Base-by-base conservation (phyloP, 2,797 vertebrate species). In the Danio kyathit region DNA sequence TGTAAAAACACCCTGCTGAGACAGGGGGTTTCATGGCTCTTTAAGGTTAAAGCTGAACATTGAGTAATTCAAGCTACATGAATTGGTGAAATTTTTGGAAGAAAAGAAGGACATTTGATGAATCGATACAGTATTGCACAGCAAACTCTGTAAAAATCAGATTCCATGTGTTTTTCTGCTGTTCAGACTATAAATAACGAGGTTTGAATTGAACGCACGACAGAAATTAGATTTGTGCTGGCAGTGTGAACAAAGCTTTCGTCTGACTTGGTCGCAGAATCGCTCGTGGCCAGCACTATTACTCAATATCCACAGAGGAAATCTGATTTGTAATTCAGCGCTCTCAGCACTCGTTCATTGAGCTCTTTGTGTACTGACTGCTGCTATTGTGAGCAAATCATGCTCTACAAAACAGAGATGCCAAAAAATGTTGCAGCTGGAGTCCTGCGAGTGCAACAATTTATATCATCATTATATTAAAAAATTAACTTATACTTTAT, bases 181-280 rank as follows among this genome's bases (percentile, higher is more conserved):
- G 16, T 59, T 78, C 54, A 41, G 56, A 60, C 21, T 51, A 21
- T n/a, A 69, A 49, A 69, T 70, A 51, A 70, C 79, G 16, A 5
- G 21, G 40, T 79, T 70, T 49, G 44, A 60, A 70, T 69, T 67
- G 54, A 79, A n/a, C 17, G 29, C 16, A 44, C 56, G 49, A 16
- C n/a, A 61, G n/a, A 51, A 60, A 79, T 79, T 38, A 41, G 64
- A 79, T 79, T 79, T 61, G 65, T 12, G n/a, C 29, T 40, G 29
- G 29, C 54, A 49, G 54, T 67, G 43, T 59, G 65, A 69, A 69
- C 54, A 78, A 67, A 67, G 52, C 43, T 38, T 67, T 69, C 52
- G 2, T 16, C 76, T 67, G 64, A 78, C 64, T 56, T 75, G 13
- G 52, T 48, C 52, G 59, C 41, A 40, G 64, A 69, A 69, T 43